phyloP scores from a whole-genome alignment of 2,888 invertebrate species.

The Rutpela maculata region DNA sequence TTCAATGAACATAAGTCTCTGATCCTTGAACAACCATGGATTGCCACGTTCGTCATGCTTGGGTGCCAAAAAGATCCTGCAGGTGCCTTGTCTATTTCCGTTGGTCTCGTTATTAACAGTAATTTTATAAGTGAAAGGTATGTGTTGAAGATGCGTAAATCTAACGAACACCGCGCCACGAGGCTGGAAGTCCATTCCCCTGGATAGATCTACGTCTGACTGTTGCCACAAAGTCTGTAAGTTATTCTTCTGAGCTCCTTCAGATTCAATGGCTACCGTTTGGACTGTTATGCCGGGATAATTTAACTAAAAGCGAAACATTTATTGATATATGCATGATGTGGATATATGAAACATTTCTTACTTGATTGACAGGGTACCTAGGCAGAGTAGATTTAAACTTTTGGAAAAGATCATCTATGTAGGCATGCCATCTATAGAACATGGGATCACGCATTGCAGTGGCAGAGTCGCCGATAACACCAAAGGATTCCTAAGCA shows the following conservation, averaged over 20 bases:
- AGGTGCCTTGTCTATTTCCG: slow-evolving; percentile 76
- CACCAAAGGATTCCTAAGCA: slow-evolving; percentile 84
- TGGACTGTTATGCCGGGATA: slow-evolving; percentile 80
- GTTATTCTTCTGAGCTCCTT: slow-evolving; percentile 75
- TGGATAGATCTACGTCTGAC: slow-evolving; percentile 84
- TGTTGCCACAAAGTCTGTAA: slow-evolving; percentile 87
- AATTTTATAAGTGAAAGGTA: slow-evolving; percentile 80
- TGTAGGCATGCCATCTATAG: slow-evolving; percentile 89
- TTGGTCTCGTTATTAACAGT: slow-evolving; percentile 71
- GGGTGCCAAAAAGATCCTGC: slow-evolving; percentile 84
- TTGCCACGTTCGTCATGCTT: slow-evolving; percentile 81
- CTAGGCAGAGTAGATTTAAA: slow-evolving; percentile 83
- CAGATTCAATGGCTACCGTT: slow-evolving; percentile 76
- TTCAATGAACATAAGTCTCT: slow-evolving; percentile 82
- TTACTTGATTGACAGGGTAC: slow-evolving; percentile 79
- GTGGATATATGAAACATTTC: not conserved
- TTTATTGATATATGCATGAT: not conserved
- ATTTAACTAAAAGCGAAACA: slow-evolving; percentile 75
- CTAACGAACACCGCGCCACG: slow-evolving; percentile 79
- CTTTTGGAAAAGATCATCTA: slow-evolving; percentile 86
- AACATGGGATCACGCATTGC: slow-evolving; percentile 92
- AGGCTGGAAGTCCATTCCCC: slow-evolving; percentile 89
- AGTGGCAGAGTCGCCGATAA: slow-evolving; percentile 90
- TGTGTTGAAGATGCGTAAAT: slow-evolving; percentile 87
- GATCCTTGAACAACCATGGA: slow-evolving; percentile 79